Evolutionary conservation across 2,113 vertebrate genomes (phyloP).

Genomic region (Phoenicopterus ruber): DNA sequence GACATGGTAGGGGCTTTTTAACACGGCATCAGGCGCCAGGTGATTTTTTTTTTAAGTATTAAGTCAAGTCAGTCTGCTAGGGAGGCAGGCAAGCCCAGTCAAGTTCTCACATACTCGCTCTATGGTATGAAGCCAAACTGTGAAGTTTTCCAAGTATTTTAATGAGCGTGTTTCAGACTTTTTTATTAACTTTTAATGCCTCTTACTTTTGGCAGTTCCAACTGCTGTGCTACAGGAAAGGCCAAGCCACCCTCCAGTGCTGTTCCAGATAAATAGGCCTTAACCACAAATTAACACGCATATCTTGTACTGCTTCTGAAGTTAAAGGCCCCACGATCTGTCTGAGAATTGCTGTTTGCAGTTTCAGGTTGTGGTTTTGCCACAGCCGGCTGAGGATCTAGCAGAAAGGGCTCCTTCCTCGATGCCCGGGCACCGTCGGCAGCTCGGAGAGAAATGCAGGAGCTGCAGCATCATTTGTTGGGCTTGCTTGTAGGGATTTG

Average conservation of each 20-base stretch:
- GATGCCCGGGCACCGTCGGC: fast-evolving
- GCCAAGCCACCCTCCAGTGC: conserved; percentile 9
- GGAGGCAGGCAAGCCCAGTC: conserved; percentile 30
- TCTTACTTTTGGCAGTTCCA: conserved; percentile 24
- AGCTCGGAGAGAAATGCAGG: neutral
- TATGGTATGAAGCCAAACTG: conserved; percentile 26
- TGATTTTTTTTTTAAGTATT: neutral
- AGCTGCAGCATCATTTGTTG: neutral
- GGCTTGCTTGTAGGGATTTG: neutral
- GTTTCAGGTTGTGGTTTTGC: neutral
- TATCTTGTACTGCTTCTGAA: neutral
- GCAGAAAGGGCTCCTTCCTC: neutral
- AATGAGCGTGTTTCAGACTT: conserved; percentile 4
- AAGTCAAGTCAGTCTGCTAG: conserved; percentile 20
- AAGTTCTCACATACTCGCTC: conserved; percentile 23
- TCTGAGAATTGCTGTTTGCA: neutral
- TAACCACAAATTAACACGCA: conserved; percentile 46
- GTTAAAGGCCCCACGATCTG: neutral
- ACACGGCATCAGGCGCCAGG: neutral
- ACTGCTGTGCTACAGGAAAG: conserved; percentile 14
- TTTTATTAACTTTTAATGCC: conserved; percentile 49
- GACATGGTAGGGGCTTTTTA: conserved; percentile 35
- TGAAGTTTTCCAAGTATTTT: conserved; percentile 54
- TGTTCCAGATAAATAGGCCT: neutral
- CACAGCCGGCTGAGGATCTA: neutral